These are phyloP conservation scores for Zhuqinia jingwanae DNA, from an alignment of 2,888 invertebrate species.

Conservation along the genomic window DNA sequence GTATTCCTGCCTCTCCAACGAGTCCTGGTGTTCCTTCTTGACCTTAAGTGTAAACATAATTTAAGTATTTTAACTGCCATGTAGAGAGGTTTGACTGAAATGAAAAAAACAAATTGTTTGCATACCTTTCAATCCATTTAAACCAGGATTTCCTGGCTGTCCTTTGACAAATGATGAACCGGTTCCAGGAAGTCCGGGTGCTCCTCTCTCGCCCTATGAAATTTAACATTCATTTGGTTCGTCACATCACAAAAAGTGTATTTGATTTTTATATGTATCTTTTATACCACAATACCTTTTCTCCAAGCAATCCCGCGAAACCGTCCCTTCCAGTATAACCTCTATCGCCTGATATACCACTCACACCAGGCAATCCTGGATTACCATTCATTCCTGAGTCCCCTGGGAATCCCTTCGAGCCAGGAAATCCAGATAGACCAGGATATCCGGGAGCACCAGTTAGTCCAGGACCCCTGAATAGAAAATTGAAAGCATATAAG, in stretches of 20 bases:
- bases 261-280: background rate
- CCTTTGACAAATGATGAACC: conserved; percentile 65
- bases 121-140: conserved; percentile 73
- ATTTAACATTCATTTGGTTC: too few relatives aligned
- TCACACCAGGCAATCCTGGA: conserved; percentile 75
- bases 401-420: conserved; percentile 79
- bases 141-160: conserved; percentile 75
- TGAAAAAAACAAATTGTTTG: background rate
- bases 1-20: conserved; percentile 75
- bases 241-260: background rate
- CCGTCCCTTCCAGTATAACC: conserved; percentile 83
- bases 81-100: background rate
- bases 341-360: conserved; percentile 83
- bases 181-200: conserved; percentile 63
- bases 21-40: conserved; percentile 53
- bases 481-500: background rate
- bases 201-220: conserved; percentile 72
- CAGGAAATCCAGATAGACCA: conserved; percentile 82
- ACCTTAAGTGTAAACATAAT: conserved; percentile 9
- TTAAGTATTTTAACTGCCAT: background rate
- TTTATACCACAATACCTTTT: conserved; percentile 57
- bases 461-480: conserved; percentile 77
- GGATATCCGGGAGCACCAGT: conserved; percentile 77
- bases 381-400: conserved; percentile 80
- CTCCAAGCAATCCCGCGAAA: conserved; percentile 67